Evolutionary conservation across 2,113 vertebrate species (phyloP).

Genomic region (Oceanodroma tethys): DNA sequence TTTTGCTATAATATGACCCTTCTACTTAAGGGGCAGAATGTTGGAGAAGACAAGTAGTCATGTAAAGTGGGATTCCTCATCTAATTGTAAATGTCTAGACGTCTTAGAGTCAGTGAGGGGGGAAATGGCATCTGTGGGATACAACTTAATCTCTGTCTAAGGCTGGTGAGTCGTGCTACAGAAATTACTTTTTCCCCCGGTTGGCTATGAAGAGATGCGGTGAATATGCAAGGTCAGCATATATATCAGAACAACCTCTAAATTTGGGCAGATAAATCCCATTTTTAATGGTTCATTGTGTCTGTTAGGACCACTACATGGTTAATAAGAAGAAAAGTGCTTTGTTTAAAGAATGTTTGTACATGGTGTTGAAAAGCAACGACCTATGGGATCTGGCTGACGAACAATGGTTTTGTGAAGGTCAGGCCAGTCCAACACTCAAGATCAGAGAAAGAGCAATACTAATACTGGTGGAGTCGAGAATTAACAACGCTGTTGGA

Average conservation of each 20-base stretch:
- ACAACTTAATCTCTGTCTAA: background rate
- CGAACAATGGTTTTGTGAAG: conserved; percentile 1
- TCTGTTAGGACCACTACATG: background rate
- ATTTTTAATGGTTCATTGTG: background rate
- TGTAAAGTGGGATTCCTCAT: background rate
- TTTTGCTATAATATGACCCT: background rate
- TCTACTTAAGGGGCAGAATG: background rate
- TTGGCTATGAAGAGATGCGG: background rate
- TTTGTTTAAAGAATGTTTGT: background rate
- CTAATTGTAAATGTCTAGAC: background rate
- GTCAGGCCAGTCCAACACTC: background rate
- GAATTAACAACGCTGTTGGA: background rate
- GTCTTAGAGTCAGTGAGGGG: background rate
- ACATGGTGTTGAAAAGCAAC: background rate
- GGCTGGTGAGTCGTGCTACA: background rate
- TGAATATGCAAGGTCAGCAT: background rate
- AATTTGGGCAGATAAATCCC: background rate
- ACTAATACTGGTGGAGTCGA: rapidly evolving
- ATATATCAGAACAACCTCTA: background rate
- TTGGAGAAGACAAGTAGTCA: background rate
- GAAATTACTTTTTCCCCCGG: background rate
- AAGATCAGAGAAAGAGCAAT: background rate
- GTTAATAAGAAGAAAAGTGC: background rate
- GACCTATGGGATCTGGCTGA: background rate
- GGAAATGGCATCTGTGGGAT: background rate